phyloP scores from a whole-genome alignment of 2,113 vertebrate species.

The Sporophila hypoxantha region DNA sequence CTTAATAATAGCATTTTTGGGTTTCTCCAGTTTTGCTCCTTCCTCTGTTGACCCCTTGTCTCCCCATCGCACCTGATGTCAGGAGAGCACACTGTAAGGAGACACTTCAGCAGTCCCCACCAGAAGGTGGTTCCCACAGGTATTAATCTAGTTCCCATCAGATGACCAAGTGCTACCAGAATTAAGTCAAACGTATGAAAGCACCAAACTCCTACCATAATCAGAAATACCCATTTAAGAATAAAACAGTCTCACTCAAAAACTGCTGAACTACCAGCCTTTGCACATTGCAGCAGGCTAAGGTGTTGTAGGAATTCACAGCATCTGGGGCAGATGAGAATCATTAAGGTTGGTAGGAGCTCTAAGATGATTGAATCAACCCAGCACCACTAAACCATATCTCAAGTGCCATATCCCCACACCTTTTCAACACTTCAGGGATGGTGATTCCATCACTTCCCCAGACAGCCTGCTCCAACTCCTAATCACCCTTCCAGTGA shows the following conservation, averaged over 20 bases:
- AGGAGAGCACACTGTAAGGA: neutral
- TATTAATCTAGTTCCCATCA: neutral
- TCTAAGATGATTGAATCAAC: neutral
- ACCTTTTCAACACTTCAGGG: neutral
- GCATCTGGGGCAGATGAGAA: neutral
- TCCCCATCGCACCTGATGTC: constrained; percentile 82
- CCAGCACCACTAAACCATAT: neutral
- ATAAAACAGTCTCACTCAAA: neutral
- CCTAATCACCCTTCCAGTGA: neutral
- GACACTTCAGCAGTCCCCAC: neutral
- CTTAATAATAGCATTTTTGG: constrained; percentile 86
- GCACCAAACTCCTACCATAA: neutral
- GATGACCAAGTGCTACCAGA: neutral
- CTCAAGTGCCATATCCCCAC: neutral
- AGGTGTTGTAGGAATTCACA: neutral
- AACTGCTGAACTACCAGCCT: neutral
- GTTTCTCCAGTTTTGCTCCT: constrained; percentile 87
- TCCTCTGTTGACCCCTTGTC: constrained; percentile 87
- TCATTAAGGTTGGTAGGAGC: neutral
- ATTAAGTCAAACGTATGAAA: neutral
- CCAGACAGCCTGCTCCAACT: neutral
- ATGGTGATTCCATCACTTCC: neutral
- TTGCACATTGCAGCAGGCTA: neutral
- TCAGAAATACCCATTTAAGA: neutral
- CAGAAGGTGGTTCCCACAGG: neutral